Conservation (phyloP, 1,140 invertebrate species). For the Pseudomyrmex pallidus region DNA sequence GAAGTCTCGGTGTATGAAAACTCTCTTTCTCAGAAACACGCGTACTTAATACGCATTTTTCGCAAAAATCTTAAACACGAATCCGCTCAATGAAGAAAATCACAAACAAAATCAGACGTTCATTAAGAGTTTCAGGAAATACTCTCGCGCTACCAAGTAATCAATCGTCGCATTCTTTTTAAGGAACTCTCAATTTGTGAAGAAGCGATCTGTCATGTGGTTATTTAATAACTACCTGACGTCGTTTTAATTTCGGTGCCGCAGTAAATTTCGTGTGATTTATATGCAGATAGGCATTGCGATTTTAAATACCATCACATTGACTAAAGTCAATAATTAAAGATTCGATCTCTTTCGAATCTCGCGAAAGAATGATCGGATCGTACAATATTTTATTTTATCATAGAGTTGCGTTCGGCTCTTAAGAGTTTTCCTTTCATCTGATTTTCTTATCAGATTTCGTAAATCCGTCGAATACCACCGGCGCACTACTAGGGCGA, state of each 20-base stretch:
- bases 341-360: background rate
- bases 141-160: background rate
- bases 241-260: constrained; percentile 19
- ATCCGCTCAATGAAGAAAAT: background rate
- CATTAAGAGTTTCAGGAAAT: background rate
- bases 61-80: background rate
- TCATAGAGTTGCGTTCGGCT: background rate
- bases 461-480: constrained; percentile 61
- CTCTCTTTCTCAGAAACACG: background rate
- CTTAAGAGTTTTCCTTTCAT: background rate
- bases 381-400: constrained; percentile 9
- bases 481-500: constrained; percentile 41
- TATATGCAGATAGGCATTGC: background rate
- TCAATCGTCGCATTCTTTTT: background rate
- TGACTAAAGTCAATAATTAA: background rate
- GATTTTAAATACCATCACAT: background rate
- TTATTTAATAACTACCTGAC: constrained; percentile 25
- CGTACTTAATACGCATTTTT: background rate
- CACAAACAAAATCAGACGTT: background rate
- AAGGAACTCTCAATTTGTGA: background rate
- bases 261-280: constrained; percentile 8
- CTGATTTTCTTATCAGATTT: constrained; percentile 40
- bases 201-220: background rate
- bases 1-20: background rate
- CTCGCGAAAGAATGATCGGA: background rate